Evolutionary conservation across 1,140 invertebrate species (phyloP), one percentile per base, ranked within the genome.

Genomic region (Hestina assimilis): DNA sequence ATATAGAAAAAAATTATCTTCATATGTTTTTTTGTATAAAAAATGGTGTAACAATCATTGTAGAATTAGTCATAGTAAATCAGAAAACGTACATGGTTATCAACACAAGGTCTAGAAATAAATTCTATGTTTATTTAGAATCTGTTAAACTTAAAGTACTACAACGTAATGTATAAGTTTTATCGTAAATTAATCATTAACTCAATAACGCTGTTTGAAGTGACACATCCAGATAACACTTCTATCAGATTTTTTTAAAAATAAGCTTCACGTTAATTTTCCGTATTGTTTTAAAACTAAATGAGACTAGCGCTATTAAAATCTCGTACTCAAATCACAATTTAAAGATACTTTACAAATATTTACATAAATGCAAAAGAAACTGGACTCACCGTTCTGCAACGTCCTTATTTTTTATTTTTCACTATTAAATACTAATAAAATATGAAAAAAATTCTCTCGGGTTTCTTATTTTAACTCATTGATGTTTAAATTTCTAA

Each of bases 1-100:
- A n/a, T n/a, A n/a, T n/a, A n/a, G n/a, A n/a, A n/a, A n/a, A n/a
- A n/a, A n/a, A n/a, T n/a, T n/a, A n/a, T n/a, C n/a, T n/a, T n/a
- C 24, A 26, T 26, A 26, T 7, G 23, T 23, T 23, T n/a, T n/a
- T n/a, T n/a, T n/a, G n/a, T n/a, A n/a, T n/a, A n/a, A n/a, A 26
- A 2, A 12, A 35, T 29, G 14, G 33, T 35, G 19, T 3, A 48
- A 23, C 23, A 29, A 33, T 9, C 20, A 35, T 40, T 43, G 17
- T 52, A 72, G 62, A 73, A 75, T 82, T 82, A 59, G 73, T 76
- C 73, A 80, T 43, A 73, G 72, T 76, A 68, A 77, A 82, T 80
- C 80, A 79, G 81, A 84, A 84, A 84, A 77, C 72, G 77, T 76
- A 61, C 52, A 59, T 58, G 58, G 23, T 52, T 53, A 48, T 41